Evolutionary conservation across 1,140 invertebrate genomes (phyloP), one percentile per base, ranked within the genome.

Genomic region (Leptinotarsa lineolata): DNA sequence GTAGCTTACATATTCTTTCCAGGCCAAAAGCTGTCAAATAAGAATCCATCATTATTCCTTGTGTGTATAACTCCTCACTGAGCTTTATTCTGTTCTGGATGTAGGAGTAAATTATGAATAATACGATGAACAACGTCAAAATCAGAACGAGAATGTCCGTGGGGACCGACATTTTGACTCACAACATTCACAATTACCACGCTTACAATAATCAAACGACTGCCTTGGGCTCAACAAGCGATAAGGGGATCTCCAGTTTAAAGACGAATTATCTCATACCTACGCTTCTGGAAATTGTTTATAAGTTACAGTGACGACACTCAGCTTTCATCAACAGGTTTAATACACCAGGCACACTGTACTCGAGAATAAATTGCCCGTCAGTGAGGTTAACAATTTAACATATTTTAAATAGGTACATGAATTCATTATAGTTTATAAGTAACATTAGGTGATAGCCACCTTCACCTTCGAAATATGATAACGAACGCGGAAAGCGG

Each of bases 11-110:
- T 54, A 54, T 13, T 16, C 15, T 54, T n/a, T 54, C 48, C 48
- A 54, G n/a, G n/a, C 48, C 48, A 8, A 54, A 54, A 16, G 15
- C 48, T 3, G 48, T 54, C 15, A 54, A 16, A 13, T 15, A 63
- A 16, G 61, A 16, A 15, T 63, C 61, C 61, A 63, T 63, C 24
- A 13, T 30, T 13, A 22, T 22, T 63, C 61, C 61, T 22, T 21
- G 20, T 4, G 20, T 2, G 20, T 63, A 63, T 6, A 20, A 63
- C 11, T 63, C 20, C 20, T 63, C 61, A 12, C 20, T 63, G 20
- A 63, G 20, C 20, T 63, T 63, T 30, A 63, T 22, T 20, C 61
- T 63, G 20, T 30, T 63, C 61, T 63, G 61, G 13, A 63, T 63
- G 24, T 63, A 63, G 13, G 21, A 0, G 20, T 63, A 63, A 20